Percentiles rank a stretch among this genome's conserved stretches.
phyloP scores from a whole-genome alignment of 2,113 vertebrate genomes.

The Hucho hucho region DNA sequence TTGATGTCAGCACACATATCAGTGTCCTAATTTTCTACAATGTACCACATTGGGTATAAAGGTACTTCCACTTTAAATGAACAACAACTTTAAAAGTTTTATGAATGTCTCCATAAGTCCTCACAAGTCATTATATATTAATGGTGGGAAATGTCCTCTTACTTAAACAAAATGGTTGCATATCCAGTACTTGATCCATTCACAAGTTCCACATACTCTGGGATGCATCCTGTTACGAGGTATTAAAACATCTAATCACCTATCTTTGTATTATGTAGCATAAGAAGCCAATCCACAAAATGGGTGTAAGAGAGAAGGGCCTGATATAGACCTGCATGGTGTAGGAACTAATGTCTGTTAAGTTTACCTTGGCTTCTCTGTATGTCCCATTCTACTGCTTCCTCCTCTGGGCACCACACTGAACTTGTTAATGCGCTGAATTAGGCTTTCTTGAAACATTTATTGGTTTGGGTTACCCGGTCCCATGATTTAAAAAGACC shows the following conservation, averaged over 20 bases:
- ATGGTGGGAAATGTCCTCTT: no score
- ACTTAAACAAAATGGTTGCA: no score
- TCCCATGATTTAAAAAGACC: slow-evolving; percentile 16
- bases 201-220: no score
- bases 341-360: slow-evolving; percentile 8
- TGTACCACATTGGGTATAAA: not conserved
- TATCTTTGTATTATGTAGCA: not conserved
- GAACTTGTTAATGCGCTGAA: slow-evolving; percentile 49
- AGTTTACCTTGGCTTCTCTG: slow-evolving; percentile 58
- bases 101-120: no score
- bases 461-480: slow-evolving; percentile 27
- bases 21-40: not conserved
- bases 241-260: no score
- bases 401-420: slow-evolving; percentile 31
- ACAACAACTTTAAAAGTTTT: no score
- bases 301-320: not conserved
- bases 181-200: no score
- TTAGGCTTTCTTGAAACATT: slow-evolving; percentile 47
- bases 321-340: slow-evolving; percentile 11
- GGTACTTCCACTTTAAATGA: no score
- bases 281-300: no score
- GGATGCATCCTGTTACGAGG: no score
- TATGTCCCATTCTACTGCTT: slow-evolving; percentile 35
- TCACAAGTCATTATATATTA: no score
- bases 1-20: slow-evolving; percentile 33